Evolutionary conservation across 2,888 invertebrate species (phyloP).

Genomic region (Druceiella hillmani): DNA sequence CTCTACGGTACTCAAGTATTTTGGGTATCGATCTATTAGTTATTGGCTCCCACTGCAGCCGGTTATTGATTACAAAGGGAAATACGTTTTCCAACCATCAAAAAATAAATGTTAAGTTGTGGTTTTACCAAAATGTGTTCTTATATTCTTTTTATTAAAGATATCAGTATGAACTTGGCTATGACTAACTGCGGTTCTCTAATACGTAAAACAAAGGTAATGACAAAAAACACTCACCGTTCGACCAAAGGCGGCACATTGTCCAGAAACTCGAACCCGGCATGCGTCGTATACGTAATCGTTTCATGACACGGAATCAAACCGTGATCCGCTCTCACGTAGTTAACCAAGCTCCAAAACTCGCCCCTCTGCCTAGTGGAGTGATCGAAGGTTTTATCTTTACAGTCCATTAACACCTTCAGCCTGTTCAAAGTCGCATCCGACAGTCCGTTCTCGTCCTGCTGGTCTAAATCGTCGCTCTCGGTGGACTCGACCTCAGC

Average conservation of each 20-base stretch:
- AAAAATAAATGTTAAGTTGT: too few relatives aligned
- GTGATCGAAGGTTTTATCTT: slow-evolving; percentile 55
- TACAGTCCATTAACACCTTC: slow-evolving; percentile 54
- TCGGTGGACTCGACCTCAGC: slow-evolving; percentile 29
- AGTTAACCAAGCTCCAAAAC: slow-evolving; percentile 88
- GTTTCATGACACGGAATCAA: slow-evolving; percentile 72
- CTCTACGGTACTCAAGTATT: too few relatives aligned
- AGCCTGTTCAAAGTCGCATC: slow-evolving; percentile 37
- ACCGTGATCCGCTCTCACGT: slow-evolving; percentile 67
- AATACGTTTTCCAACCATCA: too few relatives aligned
- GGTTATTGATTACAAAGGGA: too few relatives aligned
- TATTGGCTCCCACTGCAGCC: too few relatives aligned
- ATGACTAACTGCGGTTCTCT: too few relatives aligned
- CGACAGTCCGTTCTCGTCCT: slow-evolving; percentile 38
- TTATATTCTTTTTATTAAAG: too few relatives aligned
- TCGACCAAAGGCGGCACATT: slow-evolving; percentile 81
- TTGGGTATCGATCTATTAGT: too few relatives aligned
- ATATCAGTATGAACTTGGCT: too few relatives aligned
- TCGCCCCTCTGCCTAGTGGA: slow-evolving; percentile 68
- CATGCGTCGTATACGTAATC: slow-evolving; percentile 89
- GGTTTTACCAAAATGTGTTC: too few relatives aligned
- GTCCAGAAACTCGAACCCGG: slow-evolving; percentile 86
- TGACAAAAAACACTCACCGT: slow-evolving; percentile 43
- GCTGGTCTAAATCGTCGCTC: slow-evolving; percentile 32
- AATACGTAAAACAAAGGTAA: too few relatives aligned